Conservation (phyloP, 2,888 invertebrate species). For the Dilophus febrilis region DNA sequence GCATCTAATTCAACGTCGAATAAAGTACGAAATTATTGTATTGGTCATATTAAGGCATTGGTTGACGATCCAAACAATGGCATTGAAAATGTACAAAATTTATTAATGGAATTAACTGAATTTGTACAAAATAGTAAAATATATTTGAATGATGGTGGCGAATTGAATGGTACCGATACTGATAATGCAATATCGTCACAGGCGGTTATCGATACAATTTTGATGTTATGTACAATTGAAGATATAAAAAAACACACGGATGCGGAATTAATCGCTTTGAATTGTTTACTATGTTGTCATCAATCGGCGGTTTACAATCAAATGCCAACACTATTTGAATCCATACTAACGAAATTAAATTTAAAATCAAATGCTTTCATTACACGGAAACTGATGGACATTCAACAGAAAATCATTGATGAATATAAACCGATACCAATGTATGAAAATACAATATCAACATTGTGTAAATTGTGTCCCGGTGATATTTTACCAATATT, state of each 20-base stretch:
- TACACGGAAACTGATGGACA: conserved; percentile 35
- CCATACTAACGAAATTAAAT: conserved; percentile 31
- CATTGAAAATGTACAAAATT: conserved; percentile 40
- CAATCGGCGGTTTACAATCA: conserved; percentile 48
- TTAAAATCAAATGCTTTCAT: conserved; percentile 36
- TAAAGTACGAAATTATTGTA: conserved; percentile 43
- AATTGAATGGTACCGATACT: conserved; percentile 18
- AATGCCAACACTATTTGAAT: conserved; percentile 50
- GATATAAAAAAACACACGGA: conserved; percentile 28
- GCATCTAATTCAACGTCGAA: conserved; percentile 47
- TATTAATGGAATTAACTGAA: conserved; percentile 48
- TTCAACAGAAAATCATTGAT: conserved; percentile 44
- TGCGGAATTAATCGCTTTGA: conserved; percentile 42
- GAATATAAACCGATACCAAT: conserved; percentile 35
- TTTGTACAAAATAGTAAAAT: conserved; percentile 47
- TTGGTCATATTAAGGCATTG: conserved; percentile 41
- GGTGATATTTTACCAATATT: conserved; percentile 46
- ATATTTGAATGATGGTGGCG: conserved; percentile 8
- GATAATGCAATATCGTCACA: conserved; percentile 17
- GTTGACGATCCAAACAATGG: conserved; percentile 39
- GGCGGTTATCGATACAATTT: conserved; percentile 21
- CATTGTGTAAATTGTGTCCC: conserved; percentile 46
- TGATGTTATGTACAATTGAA: conserved; percentile 19
- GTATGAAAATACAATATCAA: conserved; percentile 54
- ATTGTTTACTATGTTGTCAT: conserved; percentile 54